Base-by-base conservation (phyloP, 2,797 vertebrate species). In the Sternarchorhynchus goeldii region DNA sequence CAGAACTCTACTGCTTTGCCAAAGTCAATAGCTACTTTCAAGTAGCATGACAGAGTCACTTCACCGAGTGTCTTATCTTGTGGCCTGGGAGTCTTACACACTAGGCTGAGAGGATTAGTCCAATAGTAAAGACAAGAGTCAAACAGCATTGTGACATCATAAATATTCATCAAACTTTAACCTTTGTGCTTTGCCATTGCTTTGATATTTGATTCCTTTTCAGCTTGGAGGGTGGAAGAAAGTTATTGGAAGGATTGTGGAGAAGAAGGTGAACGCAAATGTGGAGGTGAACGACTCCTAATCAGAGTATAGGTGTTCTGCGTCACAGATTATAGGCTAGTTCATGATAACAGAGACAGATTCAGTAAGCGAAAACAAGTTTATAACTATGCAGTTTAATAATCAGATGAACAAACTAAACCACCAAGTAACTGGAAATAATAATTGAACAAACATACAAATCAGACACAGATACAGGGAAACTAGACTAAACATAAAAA, bases 21-120 rank as follows among this genome's bases (percentile, higher is more conserved):
- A 57, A 60, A 55, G 39, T 76, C 78, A 79, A 78, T 56, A 82
- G 65, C 77, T 68, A 77, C 56, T 76, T 76, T 62, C 34, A 77
- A 77, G 65, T 73, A 31, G 58, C 53, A 60, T 70, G 71, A 32
- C 36, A 50, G 71, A 73, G 65, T 63, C 17, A 20, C 17, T 50
- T 73, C 67, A 41, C 55, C 68, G 34, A 81, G 36, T 12, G 21
- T 70, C 73, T 76, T 65, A 77, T 81, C 59, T 32, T 18, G 20
- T 34, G 25, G 10, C 39, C 71, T 59, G 16, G 20, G 62, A 78
- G 81, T 80, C 72, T 75, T 36, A 73, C 62, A 59, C 17, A 17
- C 53, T 25, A 55, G 67, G 63, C 72, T 67, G 29, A 73, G n/a
- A 57, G 77, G 58, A 81, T 74, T 77, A 76, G 69, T 82, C 68